A percentile compares a stretch with the other conserved stretches of the same genome.
Evolutionary conservation across 1,140 invertebrate species (phyloP).

Genomic region (Drosophila triauraria): DNA sequence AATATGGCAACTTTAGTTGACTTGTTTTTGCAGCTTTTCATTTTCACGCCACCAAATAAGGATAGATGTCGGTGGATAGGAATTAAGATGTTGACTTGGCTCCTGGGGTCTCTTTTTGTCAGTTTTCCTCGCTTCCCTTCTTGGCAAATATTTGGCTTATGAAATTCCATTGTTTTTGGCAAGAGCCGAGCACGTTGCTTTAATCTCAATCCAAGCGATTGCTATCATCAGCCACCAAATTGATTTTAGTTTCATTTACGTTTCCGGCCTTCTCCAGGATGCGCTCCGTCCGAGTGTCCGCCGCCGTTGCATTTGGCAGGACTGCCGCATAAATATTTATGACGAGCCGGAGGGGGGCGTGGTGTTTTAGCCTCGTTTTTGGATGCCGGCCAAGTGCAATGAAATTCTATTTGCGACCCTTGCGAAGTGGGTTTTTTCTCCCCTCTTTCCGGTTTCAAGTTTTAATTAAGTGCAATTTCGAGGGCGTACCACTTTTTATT

Average conservation of each 20-base stretch:
- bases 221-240: constrained; percentile 75
- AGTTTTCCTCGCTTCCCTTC: neutral
- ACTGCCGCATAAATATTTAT: constrained; percentile 76
- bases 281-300: constrained; percentile 1
- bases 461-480: constrained; percentile 82
- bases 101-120: neutral
- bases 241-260: constrained; percentile 81
- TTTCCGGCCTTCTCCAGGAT: constrained; percentile 52
- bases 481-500: constrained; percentile 53
- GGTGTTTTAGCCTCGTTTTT: constrained; percentile 43
- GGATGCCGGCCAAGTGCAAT: constrained; percentile 75
- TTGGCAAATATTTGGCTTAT: constrained; percentile 62
- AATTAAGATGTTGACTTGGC: neutral
- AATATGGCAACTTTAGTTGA: constrained; percentile 25
- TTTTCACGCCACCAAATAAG: constrained; percentile 56
- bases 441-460: constrained; percentile 36
- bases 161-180: constrained; percentile 62
- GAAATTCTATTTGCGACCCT: constrained; percentile 77
- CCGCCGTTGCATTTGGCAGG: constrained; percentile 64
- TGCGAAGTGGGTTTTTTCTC: constrained; percentile 47
- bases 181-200: constrained; percentile 11
- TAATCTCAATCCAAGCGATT: constrained; percentile 75
- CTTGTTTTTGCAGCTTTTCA: constrained; percentile 42
- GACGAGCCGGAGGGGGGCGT: constrained; percentile 47
- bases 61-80: constrained; percentile 35